Evolutionary conservation across 2,888 invertebrate species (phyloP).

Genomic region (Abrostola triplasia): DNA sequence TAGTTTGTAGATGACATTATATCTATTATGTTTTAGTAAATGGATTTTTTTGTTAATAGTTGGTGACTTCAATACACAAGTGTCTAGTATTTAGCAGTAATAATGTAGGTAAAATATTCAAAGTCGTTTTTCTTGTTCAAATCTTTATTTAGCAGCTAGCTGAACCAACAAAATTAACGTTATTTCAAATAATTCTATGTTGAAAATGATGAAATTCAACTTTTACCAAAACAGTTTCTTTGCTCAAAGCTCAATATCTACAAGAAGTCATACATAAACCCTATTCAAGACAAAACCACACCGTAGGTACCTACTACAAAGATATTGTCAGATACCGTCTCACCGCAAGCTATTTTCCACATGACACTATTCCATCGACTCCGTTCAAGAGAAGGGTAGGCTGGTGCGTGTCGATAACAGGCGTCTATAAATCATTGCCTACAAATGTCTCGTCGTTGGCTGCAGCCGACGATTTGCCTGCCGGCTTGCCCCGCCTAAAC

Average conservation of each 20-base stretch:
- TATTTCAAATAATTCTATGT: too few species aligned
- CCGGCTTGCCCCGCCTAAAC: conserved; percentile 73
- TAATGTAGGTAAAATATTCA: too few species aligned
- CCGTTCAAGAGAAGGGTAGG: conserved; percentile 77
- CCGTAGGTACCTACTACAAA: too few species aligned
- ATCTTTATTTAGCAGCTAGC: too few species aligned
- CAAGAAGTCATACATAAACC: background rate
- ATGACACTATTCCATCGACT: conserved; percentile 47
- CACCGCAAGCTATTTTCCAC: conserved; percentile 36
- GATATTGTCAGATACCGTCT: background rate
- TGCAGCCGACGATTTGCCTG: conserved; percentile 82
- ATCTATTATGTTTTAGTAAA: background rate
- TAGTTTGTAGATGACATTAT: conserved; percentile 17
- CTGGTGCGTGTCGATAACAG: conserved; percentile 86
- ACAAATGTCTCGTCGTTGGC: conserved; percentile 84
- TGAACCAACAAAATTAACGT: too few species aligned
- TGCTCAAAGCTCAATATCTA: background rate
- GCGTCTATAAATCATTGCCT: conserved; percentile 83
- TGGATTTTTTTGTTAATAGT: too few species aligned
- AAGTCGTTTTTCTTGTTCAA: too few species aligned
- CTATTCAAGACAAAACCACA: background rate
- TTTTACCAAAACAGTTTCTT: background rate
- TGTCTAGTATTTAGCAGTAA: too few species aligned
- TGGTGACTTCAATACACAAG: too few species aligned
- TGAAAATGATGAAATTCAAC: too few species aligned